phyloP scores from a whole-genome alignment of 2,888 invertebrate genomes.

The Tetheella fluctuosa region DNA sequence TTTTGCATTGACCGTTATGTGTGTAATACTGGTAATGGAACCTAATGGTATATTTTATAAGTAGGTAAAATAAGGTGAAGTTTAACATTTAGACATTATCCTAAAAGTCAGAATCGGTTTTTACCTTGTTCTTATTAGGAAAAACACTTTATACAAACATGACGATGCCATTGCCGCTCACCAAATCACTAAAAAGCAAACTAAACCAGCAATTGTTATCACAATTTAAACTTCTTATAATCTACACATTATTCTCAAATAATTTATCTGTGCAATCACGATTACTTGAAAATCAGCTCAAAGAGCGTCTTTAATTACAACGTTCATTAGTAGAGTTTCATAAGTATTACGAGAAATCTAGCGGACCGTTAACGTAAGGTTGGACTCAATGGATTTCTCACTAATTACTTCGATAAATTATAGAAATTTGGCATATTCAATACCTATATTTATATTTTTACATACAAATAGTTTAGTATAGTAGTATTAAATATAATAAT shows the following conservation, averaged over 20 bases:
- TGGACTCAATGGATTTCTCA: constrained; percentile 14
- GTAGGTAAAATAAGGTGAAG: too few relatives aligned
- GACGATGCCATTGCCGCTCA: too few relatives aligned
- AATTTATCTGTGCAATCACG: constrained; percentile 13
- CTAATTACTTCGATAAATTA: constrained; percentile 15
- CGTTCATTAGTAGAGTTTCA: constrained; percentile 20
- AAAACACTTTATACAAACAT: too few relatives aligned
- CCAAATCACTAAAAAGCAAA: too few relatives aligned
- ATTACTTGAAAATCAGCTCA: constrained; percentile 12
- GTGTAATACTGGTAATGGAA: background rate
- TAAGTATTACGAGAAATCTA: constrained; percentile 16
- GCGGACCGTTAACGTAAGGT: constrained; percentile 12
- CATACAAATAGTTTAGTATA: background rate
- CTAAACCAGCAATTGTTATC: too few relatives aligned
- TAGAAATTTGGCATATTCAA: background rate
- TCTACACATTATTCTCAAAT: background rate
- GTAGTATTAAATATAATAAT: too few relatives aligned
- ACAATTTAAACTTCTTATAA: too few relatives aligned
- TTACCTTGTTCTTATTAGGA: too few relatives aligned
- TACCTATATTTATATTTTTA: background rate
- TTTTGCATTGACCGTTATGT: constrained; percentile 1
- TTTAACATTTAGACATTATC: too few relatives aligned
- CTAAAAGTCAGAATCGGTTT: too few relatives aligned
- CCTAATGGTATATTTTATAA: background rate
- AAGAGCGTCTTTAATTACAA: constrained; percentile 15